Conservation (phyloP, 2,113 vertebrate species). For the Gulo gulo region DNA sequence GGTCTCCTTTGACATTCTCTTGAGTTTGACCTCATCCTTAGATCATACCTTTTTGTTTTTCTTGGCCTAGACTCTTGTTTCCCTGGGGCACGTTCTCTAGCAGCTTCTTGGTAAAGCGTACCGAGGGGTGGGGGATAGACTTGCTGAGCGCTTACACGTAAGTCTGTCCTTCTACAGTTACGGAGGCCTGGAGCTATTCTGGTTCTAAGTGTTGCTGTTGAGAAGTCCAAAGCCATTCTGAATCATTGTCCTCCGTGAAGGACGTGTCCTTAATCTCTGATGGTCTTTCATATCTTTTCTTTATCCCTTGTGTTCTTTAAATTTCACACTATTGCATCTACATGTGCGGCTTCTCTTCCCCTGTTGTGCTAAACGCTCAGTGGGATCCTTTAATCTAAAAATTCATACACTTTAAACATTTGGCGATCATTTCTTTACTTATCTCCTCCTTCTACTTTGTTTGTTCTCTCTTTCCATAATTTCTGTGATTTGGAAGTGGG, state of each 20-base stretch:
- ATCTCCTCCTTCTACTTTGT: neutral
- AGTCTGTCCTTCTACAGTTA: neutral
- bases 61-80: neutral
- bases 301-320: neutral
- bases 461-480: neutral
- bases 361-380: neutral
- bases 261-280: neutral
- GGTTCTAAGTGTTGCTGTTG: neutral
- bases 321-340: neutral
- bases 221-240: neutral
- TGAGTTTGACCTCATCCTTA: neutral
- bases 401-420: neutral
- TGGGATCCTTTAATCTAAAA: neutral
- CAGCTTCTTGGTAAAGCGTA: neutral
- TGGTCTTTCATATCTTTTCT: neutral
- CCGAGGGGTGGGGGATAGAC: neutral
- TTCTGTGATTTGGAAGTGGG: neutral
- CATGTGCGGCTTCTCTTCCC: neutral
- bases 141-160: neutral
- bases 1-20: neutral
- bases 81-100: neutral
- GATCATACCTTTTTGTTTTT: neutral
- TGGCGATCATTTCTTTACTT: neutral
- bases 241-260: neutral
- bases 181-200: neutral